Base-by-base conservation (phyloP, 2,797 vertebrate genomes). In the Micromesistius poutassou region DNA sequence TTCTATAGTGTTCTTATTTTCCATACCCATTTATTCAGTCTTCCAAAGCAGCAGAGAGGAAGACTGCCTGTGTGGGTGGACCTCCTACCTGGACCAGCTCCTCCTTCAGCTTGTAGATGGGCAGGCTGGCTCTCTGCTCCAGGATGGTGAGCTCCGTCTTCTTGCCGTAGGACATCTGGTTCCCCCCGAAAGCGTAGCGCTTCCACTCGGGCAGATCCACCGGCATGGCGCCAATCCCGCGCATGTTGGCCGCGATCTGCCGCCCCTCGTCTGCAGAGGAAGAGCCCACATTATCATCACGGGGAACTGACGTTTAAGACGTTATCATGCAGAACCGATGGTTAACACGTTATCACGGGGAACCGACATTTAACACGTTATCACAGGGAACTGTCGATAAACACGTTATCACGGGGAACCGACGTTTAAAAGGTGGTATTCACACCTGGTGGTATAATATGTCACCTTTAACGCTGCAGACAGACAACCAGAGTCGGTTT, bases 231-330 rank as follows among this genome's bases (percentile, higher is more conserved):
- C 96, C 96, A 75, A 97, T 97, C 25, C 97, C 97, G 76, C 97
- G 85, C 96, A 98, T 97, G 88, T 97, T 98, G 81, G 97, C 97
- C 19, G 97, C 96, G 38, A 98, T 98, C 94, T 98, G 96, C 80
- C 97, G 94, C 77, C 97, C 97, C 78, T 98, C 96, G 86, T 93
- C 97, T 98, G 83, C 0, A 42, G 25, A 22, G 55, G 74, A 75
- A 72, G 79, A 46, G 33, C 5, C 33, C 33, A 6, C 33, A 5
- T 33, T 33, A 0, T 33, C 33, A 33, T 33, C 33, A 33, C 33
- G 33, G 33, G 33, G 33, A 33, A 33, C 33, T 5, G 33, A 33
- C 33, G 33, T 33, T 33, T 33, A 33, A 33, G 3, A 33, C 33
- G 33, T 33, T 4, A 33, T 33, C 33, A 33, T 5, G 33, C 0